Evolutionary conservation across 2,113 vertebrate species (phyloP).

Genomic region (Ibidorhyncha struthersii): DNA sequence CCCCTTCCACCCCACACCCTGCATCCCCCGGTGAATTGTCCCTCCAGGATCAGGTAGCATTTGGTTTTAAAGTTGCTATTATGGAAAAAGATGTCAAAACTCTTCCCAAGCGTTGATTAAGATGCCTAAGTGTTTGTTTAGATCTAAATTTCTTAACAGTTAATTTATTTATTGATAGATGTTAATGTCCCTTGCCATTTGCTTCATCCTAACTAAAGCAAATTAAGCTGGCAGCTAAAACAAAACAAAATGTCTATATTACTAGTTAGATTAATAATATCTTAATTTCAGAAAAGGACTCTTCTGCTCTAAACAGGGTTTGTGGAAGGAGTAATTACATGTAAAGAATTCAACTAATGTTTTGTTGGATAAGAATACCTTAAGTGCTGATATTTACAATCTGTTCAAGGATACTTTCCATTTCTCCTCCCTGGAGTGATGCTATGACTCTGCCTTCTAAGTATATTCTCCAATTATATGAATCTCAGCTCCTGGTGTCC

Average conservation of each 20-base stretch:
- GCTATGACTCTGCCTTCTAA: constrained; percentile 14
- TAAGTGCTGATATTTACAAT: constrained; percentile 40
- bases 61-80: not conserved
- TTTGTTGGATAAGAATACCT: not conserved
- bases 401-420: not conserved
- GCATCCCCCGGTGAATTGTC: not conserved
- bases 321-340: not conserved
- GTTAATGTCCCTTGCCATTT: not conserved
- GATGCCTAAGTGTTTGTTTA: not conserved
- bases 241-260: not conserved
- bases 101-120: not conserved
- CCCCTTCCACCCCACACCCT: accelerated
- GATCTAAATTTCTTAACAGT: not conserved
- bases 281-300: not conserved
- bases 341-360: not conserved
- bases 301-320: not conserved
- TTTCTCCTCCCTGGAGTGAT: constrained; percentile 16
- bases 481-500: not conserved
- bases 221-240: not conserved
- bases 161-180: constrained; percentile 11
- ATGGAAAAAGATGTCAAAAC: not conserved
- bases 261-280: not conserved
- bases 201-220: not conserved
- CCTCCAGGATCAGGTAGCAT: not conserved
- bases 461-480: not conserved